phyloP scores from a whole-genome alignment of 64 coral and sea anemone genomes.

The Astreopora myriophthalma region DNA sequence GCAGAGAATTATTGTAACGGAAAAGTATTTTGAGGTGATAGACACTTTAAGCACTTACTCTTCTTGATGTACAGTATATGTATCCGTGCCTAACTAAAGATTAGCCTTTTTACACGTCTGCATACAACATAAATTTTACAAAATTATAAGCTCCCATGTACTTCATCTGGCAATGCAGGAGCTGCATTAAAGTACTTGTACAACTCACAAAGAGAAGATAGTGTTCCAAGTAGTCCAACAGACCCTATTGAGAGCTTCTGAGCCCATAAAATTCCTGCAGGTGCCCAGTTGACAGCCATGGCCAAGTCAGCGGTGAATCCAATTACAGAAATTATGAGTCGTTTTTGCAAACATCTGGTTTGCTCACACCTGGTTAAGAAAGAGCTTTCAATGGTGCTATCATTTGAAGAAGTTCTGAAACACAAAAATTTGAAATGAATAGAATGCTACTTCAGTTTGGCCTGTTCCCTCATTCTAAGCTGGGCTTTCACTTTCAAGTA shows the following conservation, averaged over 20 bases:
- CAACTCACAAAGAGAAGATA: slow-evolving; percentile 75
- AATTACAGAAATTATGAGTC: slow-evolving; percentile 62
- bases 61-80: too few species aligned
- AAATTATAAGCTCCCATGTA: neutral
- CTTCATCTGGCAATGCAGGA: neutral
- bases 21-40: too few species aligned
- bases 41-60: too few species aligned
- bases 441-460: neutral
- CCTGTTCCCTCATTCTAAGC: neutral
- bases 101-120: neutral
- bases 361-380: slow-evolving; percentile 18
- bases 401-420: neutral
- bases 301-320: slow-evolving; percentile 73
- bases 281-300: slow-evolving; percentile 81
- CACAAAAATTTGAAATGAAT: neutral
- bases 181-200: slow-evolving; percentile 82
- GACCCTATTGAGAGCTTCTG: slow-evolving; percentile 36
- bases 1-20: too few species aligned
- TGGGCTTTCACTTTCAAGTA: too few species aligned
- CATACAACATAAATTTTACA: neutral
- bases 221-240: slow-evolving; percentile 77
- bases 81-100: neutral
- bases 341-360: neutral
- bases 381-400: neutral
- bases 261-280: slow-evolving; percentile 71